Percentiles rank a stretch among this genome's conserved stretches.
Conservation (phyloP, 1,140 invertebrate genomes). For the Cyphomyrmex costatus region DNA sequence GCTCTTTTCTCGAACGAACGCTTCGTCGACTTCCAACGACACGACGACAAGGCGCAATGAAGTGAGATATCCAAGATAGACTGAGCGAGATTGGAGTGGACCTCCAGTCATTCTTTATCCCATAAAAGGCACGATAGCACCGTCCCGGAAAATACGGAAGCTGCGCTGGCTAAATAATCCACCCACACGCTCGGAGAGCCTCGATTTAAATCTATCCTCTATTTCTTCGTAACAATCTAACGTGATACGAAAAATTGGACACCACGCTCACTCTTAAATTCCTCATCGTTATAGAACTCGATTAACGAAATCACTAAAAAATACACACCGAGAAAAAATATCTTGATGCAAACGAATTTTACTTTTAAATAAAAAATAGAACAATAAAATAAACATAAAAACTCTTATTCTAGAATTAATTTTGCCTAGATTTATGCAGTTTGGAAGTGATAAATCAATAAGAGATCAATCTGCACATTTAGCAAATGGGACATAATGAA, state of each 20-base stretch:
- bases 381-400: neutral
- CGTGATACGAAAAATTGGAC: neutral
- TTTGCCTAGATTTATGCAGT: neutral
- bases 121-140: constrained; percentile 70
- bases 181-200: constrained; percentile 50
- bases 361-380: neutral
- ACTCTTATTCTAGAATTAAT: neutral
- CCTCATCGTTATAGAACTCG: neutral
- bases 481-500: constrained; percentile 32
- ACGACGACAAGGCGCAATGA: constrained; percentile 51
- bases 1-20: constrained; percentile 31
- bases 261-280: neutral
- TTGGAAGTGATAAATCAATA: constrained; percentile 4
- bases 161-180: constrained; percentile 65
- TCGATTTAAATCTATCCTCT: constrained; percentile 60
- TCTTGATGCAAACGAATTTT: neutral
- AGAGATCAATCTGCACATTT: constrained; percentile 33
- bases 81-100: constrained; percentile 71
- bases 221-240: constrained; percentile 28
- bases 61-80: constrained; percentile 78
- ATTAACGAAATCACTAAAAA: constrained; percentile 16
- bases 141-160: constrained; percentile 68
- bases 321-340: too few species aligned
- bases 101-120: constrained; percentile 64
- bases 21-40: constrained; percentile 25